A percentile compares a stretch with the other conserved stretches of the same genome.
phyloP scores from a whole-genome alignment of 2,113 vertebrate species.

The Ornithorhynchus anatinus region DNA sequence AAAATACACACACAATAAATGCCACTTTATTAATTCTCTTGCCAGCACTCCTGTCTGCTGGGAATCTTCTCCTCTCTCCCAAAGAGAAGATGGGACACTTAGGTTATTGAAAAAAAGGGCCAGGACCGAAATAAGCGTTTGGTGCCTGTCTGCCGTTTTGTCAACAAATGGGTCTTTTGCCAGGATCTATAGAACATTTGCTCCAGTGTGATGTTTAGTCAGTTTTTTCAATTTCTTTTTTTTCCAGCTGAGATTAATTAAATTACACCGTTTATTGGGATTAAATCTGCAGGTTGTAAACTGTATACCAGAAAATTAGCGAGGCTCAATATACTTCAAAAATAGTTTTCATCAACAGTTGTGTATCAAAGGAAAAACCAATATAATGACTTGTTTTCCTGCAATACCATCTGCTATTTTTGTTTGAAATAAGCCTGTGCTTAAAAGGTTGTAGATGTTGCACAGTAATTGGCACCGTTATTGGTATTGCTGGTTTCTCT shows the following conservation, averaged over 20 bases:
- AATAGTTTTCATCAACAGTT: background rate
- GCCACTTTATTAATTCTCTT: background rate
- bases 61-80: background rate
- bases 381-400: constrained; percentile 20
- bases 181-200: background rate
- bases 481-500: background rate
- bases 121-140: constrained; percentile 4
- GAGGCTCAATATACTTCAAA: constrained; percentile 1
- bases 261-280: background rate
- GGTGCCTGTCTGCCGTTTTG: background rate
- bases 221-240: background rate
- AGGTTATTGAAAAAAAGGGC: background rate
- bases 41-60: background rate
- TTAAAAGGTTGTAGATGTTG: background rate
- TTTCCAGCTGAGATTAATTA: constrained; percentile 19
- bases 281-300: background rate
- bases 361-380: constrained; percentile 2
- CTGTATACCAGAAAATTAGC: constrained; percentile 2
- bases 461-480: constrained; percentile 29
- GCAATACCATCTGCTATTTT: constrained; percentile 32
- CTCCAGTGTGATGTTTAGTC: constrained; percentile 9
- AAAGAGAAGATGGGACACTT: background rate
- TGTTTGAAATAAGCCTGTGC: constrained; percentile 21
- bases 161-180: constrained; percentile 11
- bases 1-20: background rate